Evolutionary conservation across 2,113 vertebrate genomes (phyloP).

Genomic region (Lagopus leucura): DNA sequence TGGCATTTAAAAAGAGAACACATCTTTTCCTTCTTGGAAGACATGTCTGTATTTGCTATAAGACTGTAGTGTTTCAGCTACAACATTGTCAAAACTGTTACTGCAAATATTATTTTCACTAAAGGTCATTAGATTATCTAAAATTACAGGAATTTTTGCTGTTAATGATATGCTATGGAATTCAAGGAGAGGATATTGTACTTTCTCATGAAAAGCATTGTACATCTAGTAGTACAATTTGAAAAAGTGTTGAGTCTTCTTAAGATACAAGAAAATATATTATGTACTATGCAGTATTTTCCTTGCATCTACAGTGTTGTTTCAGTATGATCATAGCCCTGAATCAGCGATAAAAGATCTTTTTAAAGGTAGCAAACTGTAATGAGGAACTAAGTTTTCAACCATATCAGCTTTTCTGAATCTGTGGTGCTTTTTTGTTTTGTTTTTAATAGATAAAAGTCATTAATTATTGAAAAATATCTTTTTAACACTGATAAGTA

Average conservation of each 20-base stretch:
- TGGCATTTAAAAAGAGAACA: not conserved
- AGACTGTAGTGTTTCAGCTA: not conserved
- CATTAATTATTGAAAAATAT: not conserved
- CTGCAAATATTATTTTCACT: not conserved
- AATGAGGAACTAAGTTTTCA: not conserved
- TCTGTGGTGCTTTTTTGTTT: not conserved
- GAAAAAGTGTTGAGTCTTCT: not conserved
- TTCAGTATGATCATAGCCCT: not conserved
- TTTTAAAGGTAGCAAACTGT: not conserved
- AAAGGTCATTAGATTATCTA: not conserved
- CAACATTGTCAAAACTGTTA: not conserved
- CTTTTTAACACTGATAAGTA: not conserved
- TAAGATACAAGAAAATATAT: not conserved
- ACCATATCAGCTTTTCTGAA: not conserved
- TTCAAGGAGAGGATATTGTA: not conserved
- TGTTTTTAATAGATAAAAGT: not conserved
- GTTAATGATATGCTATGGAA: not conserved
- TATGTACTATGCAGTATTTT: fast-evolving
- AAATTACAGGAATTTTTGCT: not conserved
- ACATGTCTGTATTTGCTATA: fast-evolving
- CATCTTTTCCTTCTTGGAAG: not conserved
- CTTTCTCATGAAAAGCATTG: not conserved
- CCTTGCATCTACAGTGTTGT: fast-evolving
- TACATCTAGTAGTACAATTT: not conserved
- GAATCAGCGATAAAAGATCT: not conserved